phyloP scores from a whole-genome alignment of 2,888 invertebrate genomes.

The Lycia hirtaria region DNA sequence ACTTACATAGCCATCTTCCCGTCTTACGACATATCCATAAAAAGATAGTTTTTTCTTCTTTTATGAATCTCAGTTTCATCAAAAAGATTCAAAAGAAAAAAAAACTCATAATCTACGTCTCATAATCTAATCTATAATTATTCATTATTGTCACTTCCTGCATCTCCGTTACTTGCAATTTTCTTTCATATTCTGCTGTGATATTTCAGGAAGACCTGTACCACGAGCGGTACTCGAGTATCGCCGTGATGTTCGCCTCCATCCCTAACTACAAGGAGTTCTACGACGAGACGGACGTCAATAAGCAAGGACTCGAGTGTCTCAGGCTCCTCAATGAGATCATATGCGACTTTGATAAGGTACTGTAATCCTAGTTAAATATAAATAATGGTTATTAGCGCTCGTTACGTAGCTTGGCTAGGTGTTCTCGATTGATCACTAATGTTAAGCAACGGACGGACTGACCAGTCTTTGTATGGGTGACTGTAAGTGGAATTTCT shows the following conservation, averaged over 20 bases:
- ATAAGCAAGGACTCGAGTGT: constrained; percentile 98
- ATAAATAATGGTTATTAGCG: not conserved
- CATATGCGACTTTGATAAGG: constrained; percentile 99
- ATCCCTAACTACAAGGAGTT: constrained; percentile 99
- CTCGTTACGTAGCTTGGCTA: too few relatives aligned
- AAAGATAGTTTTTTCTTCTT: not conserved
- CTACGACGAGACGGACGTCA: constrained; percentile 98
- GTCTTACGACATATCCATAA: too few relatives aligned
- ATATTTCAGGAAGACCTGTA: constrained; percentile 91
- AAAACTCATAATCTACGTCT: too few relatives aligned
- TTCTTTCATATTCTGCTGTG: not conserved
- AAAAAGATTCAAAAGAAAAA: too few relatives aligned
- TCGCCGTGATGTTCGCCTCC: constrained; percentile 99
- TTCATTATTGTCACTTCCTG: not conserved
- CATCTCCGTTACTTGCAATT: not conserved
- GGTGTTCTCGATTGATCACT: too few relatives aligned
- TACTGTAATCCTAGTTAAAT: constrained; percentile 58
- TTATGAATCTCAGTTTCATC: too few relatives aligned
- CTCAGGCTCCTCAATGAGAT: constrained; percentile 97
- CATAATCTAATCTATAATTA: too few relatives aligned
- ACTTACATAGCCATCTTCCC: too few relatives aligned
- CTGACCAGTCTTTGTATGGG: too few relatives aligned
- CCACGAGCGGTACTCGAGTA: constrained; percentile 96
- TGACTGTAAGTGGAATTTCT: too few relatives aligned
- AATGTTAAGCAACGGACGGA: too few relatives aligned